Evolutionary conservation across 2,888 invertebrate species (phyloP), one percentile per base, ranked within the genome.

Genomic region (Gymnocheta viridis): DNA sequence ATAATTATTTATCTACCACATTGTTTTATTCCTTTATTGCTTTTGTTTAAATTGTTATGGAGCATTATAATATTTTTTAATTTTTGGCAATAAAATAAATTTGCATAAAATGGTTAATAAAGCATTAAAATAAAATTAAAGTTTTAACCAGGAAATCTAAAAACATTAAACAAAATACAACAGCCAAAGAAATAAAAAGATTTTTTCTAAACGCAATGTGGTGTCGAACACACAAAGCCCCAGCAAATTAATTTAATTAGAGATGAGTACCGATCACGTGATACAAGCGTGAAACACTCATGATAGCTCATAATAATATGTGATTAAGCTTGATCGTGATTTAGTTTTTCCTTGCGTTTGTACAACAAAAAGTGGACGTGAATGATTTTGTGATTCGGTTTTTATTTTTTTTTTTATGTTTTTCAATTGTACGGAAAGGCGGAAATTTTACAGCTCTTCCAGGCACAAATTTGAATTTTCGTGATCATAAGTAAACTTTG

Each of bases 71-170:
- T 60, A 60, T 60, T 24, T 67, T 32, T 79, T 44, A 3, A 29
- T 29, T 54, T 54, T 54, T 27, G 41, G 27, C 38, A 27, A 41
- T 54, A 69, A 35, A 81, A 69, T n/a, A 56, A 69, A 81, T 81
- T 76, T 22, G n/a, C 81, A 64, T 81, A 81, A 76, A 29, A 56
- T 12, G n/a, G 44, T 19, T 38, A 76, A 69, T 62, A 35, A 69
- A 19, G 22, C 7, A 44, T 29, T 44, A n/a, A n/a, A 41, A n/a
- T 24, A 67, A 77, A 1, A 49, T 22, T 17, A 54, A 51, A 4
- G 10, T 62, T 70, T 78, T 29, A 72, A 84, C 80, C 84, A 84
- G 84, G 84, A 84, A 84, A 81, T 83, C 72, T 54, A 10, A 69
- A 77, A 24, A 27, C 4, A 62, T 60, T 67, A 17, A 62, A 44